Conservation (phyloP, 1,140 invertebrate genomes). For the Paralvinella palmiformis region DNA sequence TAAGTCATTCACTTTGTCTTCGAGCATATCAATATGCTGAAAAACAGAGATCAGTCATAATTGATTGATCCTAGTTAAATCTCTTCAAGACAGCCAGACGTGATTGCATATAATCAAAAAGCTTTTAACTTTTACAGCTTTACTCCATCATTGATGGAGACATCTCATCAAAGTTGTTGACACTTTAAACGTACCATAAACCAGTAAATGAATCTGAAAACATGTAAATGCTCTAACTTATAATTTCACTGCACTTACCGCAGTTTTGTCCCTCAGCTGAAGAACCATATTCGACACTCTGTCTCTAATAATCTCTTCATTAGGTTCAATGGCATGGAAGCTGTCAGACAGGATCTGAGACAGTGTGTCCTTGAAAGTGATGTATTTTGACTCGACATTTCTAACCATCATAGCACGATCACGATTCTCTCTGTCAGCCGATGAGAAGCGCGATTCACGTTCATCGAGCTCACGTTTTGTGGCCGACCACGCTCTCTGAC, state of each 20-base stretch:
- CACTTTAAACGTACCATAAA: too few relatives aligned
- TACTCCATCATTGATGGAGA: too few relatives aligned
- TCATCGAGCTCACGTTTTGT: constrained; percentile 41
- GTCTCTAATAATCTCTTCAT: constrained; percentile 42
- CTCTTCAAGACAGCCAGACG: too few relatives aligned
- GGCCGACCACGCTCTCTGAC: constrained; percentile 39
- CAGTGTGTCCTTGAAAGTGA: constrained; percentile 40
- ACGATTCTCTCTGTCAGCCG: constrained; percentile 13
- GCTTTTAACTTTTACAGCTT: too few relatives aligned
- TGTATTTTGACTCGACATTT: constrained; percentile 15
- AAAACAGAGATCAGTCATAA: constrained; percentile 13
- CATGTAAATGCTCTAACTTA: constrained; percentile 31
- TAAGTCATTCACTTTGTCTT: constrained; percentile 38
- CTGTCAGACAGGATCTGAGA: constrained; percentile 35
- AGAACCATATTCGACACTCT: constrained; percentile 26
- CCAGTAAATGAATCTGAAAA: constrained; percentile 39
- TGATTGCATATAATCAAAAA: too few relatives aligned
- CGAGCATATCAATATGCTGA: constrained; percentile 36
- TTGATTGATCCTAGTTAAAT: background rate
- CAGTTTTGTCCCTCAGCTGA: constrained; percentile 27
- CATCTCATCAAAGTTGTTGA: too few relatives aligned
- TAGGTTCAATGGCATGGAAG: constrained; percentile 26
- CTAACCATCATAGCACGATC: background rate
- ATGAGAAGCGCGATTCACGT: constrained; percentile 28
- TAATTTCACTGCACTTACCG: constrained; percentile 26